phyloP scores from a whole-genome alignment of 1,140 invertebrate species.

The Drosophila malerkotliana region DNA sequence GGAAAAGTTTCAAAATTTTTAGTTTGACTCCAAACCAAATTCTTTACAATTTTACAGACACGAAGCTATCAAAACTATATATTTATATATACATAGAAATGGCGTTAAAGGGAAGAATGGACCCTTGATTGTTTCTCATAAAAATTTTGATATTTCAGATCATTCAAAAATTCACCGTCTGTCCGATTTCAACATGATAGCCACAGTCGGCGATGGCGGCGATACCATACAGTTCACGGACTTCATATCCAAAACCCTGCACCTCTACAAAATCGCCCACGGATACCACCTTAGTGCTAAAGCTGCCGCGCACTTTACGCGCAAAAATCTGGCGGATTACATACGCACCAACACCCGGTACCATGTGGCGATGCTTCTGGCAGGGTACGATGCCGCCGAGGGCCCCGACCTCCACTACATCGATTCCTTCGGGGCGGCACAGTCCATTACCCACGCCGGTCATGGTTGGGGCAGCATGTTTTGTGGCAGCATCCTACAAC shows the following conservation, averaged over 20 bases:
- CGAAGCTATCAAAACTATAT: no score
- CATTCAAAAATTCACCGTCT: slow-evolving; percentile 97
- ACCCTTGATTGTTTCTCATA: no score
- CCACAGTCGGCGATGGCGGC: slow-evolving; percentile 96
- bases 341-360: slow-evolving; percentile 91
- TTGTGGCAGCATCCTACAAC: slow-evolving; percentile 95
- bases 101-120: no score
- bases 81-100: no score
- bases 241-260: slow-evolving; percentile 98
- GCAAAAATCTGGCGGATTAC: slow-evolving; percentile 96
- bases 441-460: slow-evolving; percentile 94
- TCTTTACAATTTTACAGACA: no score
- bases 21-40: no score
- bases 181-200: slow-evolving; percentile 95
- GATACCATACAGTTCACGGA: slow-evolving; percentile 99
- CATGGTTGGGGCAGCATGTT: slow-evolving; percentile 98
- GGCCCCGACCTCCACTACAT: slow-evolving; percentile 92
- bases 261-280: slow-evolving; percentile 98
- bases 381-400: slow-evolving; percentile 89
- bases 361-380: slow-evolving; percentile 83
- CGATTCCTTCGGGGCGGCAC: slow-evolving; percentile 94
- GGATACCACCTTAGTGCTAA: slow-evolving; percentile 97
- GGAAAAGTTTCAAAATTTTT: no score
- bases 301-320: slow-evolving; percentile 96
- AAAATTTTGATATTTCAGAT: slow-evolving; percentile 86